Conservation (phyloP, 2,888 invertebrate species). For the Dermolepida albohirtum region DNA sequence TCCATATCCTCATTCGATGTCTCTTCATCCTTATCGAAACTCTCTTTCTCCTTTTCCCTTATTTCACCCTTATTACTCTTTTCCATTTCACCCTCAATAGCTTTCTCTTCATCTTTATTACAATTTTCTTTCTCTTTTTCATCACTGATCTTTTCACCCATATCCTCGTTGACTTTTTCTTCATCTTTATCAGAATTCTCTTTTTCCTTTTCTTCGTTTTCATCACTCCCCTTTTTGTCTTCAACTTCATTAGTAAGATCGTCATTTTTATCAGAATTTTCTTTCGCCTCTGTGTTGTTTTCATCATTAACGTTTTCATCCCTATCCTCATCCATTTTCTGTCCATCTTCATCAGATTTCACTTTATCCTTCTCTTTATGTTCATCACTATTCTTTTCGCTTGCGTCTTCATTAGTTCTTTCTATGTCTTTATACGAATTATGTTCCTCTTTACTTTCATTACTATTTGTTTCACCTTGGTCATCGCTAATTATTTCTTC, state of each 20-base stretch:
- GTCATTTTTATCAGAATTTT: conserved; percentile 48
- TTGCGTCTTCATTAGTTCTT: neutral
- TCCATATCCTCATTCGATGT: conserved; percentile 48
- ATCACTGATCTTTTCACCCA: neutral
- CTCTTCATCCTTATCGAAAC: conserved; percentile 53
- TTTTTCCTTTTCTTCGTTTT: too few relatives aligned
- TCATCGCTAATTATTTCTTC: neutral
- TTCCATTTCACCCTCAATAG: too few relatives aligned
- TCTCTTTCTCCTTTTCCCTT: too few relatives aligned
- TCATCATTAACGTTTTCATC: conserved; percentile 31
- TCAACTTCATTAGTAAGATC: conserved; percentile 52
- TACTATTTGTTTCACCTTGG: too few relatives aligned
- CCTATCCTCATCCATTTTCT: conserved; percentile 17
- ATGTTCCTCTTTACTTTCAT: neutral
- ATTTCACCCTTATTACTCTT: too few relatives aligned
- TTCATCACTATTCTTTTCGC: neutral
- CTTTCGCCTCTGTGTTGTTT: too few relatives aligned
- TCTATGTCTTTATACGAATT: too few relatives aligned
- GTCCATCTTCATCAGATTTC: neutral
- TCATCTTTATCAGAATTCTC: conserved; percentile 48
- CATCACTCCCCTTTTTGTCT: too few relatives aligned
- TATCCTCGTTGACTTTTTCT: conserved; percentile 54
- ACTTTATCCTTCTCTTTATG: neutral
- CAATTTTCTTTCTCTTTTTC: neutral
- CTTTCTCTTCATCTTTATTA: neutral